Evolutionary conservation across 92 coral and sea anemone genomes (phyloP).

Genomic region (Bergia puertoricense): DNA sequence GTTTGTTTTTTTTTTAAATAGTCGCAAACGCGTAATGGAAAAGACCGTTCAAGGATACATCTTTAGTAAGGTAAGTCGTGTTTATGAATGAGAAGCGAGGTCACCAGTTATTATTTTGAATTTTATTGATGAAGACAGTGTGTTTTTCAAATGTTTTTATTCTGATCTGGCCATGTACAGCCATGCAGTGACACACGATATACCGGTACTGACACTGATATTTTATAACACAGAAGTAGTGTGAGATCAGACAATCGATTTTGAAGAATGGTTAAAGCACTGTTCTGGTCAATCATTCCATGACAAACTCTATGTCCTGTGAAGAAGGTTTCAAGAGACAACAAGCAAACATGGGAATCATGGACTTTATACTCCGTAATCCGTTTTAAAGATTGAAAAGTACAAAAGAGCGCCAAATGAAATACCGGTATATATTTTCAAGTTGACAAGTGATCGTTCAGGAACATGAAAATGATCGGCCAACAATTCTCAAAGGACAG

Average conservation of each 20-base stretch:
- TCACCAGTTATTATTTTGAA: constrained; percentile 17
- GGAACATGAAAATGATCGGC: neutral
- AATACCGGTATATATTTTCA: too few relatives aligned
- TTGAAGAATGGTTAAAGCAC: neutral
- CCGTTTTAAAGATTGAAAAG: neutral
- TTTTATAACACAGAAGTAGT: neutral
- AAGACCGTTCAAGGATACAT: neutral
- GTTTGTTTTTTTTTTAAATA: too few relatives aligned
- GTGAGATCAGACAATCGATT: neutral
- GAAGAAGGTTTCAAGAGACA: neutral
- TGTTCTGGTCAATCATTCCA: neutral
- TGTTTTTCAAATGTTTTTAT: neutral
- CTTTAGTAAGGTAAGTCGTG: neutral
- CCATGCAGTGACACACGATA: neutral
- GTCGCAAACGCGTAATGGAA: too few relatives aligned
- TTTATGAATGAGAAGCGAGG: neutral
- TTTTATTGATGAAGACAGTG: neutral
- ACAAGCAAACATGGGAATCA: neutral
- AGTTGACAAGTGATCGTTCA: neutral
- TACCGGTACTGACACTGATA: too few relatives aligned
- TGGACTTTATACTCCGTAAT: neutral
- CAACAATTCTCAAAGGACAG: neutral
- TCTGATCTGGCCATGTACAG: neutral
- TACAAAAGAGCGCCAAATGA: neutral
- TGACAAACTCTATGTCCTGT: neutral